phyloP scores from a whole-genome alignment of 2,113 vertebrate genomes.

The Epinephelus fuscoguttatus region DNA sequence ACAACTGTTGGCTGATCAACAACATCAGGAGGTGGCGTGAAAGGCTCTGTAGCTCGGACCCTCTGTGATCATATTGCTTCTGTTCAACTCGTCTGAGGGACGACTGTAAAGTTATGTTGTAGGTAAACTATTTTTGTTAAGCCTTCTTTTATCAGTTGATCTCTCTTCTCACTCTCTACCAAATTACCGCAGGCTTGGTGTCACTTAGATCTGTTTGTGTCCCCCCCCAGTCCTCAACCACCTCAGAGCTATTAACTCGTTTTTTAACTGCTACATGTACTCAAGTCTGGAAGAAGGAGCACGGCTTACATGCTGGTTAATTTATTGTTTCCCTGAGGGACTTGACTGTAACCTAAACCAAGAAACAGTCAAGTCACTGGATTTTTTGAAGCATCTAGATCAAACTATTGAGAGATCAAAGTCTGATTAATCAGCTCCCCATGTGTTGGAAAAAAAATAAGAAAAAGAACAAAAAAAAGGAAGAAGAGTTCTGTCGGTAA shows the following conservation, averaged over 20 bases:
- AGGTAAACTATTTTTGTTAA: slow-evolving; percentile 65
- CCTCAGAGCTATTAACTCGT: slow-evolving; percentile 46
- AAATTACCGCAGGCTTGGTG: slow-evolving; percentile 40
- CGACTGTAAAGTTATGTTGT: slow-evolving; percentile 55
- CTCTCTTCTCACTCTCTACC: slow-evolving; percentile 29
- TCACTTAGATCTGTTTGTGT: slow-evolving; percentile 57
- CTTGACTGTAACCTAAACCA: slow-evolving; percentile 37
- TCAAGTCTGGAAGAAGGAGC: slow-evolving; percentile 45
- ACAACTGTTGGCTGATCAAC: slow-evolving; percentile 5
- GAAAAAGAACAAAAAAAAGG: slow-evolving; percentile 30
- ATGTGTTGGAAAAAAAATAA: slow-evolving; percentile 42
- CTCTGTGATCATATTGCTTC: slow-evolving; percentile 38
- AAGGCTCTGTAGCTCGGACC: slow-evolving; percentile 10
- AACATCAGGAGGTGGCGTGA: neutral
- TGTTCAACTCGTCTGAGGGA: slow-evolving; percentile 50
- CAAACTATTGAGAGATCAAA: slow-evolving; percentile 51
- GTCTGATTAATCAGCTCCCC: slow-evolving; percentile 60
- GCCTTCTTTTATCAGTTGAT: slow-evolving; percentile 11
- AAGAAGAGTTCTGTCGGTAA: slow-evolving; percentile 60
- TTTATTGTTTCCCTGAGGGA: slow-evolving; percentile 65
- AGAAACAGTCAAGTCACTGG: slow-evolving; percentile 61
- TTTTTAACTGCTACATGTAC: slow-evolving; percentile 51
- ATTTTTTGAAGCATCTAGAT: slow-evolving; percentile 52
- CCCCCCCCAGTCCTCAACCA: neutral
- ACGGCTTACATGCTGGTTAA: slow-evolving; percentile 54